These are phyloP conservation scores for Litoditis marina DNA, from an alignment of 2,888 invertebrate species.

Conservation along the genomic window DNA sequence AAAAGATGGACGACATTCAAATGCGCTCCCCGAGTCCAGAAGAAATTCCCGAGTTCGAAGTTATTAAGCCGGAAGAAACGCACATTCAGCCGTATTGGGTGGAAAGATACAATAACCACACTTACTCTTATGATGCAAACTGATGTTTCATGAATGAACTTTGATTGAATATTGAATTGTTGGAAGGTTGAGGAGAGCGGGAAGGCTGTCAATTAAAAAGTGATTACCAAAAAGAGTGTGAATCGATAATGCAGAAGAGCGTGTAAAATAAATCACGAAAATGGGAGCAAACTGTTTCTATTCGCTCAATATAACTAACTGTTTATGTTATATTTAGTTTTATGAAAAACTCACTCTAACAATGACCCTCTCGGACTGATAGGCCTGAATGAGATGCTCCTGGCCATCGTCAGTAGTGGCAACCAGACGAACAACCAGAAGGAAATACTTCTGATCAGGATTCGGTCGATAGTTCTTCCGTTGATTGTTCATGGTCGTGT, in stretches of 20 bases:
- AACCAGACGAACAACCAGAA: constrained; percentile 67
- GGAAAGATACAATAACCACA: constrained; percentile 44
- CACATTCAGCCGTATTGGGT: constrained; percentile 50
- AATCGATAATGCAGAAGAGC: no score
- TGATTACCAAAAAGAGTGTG: no score
- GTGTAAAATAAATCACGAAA: no score
- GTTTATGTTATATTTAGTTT: not conserved
- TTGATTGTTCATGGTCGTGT: constrained; percentile 98
- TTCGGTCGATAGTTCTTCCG: constrained; percentile 96
- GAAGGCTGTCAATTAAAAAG: no score
- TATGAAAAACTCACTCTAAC: constrained; percentile 74
- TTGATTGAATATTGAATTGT: no score
- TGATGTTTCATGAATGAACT: constrained; percentile 12
- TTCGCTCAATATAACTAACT: constrained; percentile 1
- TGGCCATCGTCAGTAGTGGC: constrained; percentile 66
- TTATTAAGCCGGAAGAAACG: constrained; percentile 33
- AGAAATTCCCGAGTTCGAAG: constrained; percentile 50
- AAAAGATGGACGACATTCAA: not conserved
- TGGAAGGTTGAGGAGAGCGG: no score
- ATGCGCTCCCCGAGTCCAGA: constrained; percentile 8
- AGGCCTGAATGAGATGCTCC: constrained; percentile 68
- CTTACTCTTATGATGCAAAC: constrained; percentile 29
- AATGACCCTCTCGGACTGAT: constrained; percentile 91
- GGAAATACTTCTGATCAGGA: constrained; percentile 80
- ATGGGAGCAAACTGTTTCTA: constrained; percentile 4